A percentile compares a stretch with the other conserved stretches of the same genome.
Evolutionary conservation across 1,140 invertebrate species (phyloP).

Genomic region (Tetragonula clypearis): DNA sequence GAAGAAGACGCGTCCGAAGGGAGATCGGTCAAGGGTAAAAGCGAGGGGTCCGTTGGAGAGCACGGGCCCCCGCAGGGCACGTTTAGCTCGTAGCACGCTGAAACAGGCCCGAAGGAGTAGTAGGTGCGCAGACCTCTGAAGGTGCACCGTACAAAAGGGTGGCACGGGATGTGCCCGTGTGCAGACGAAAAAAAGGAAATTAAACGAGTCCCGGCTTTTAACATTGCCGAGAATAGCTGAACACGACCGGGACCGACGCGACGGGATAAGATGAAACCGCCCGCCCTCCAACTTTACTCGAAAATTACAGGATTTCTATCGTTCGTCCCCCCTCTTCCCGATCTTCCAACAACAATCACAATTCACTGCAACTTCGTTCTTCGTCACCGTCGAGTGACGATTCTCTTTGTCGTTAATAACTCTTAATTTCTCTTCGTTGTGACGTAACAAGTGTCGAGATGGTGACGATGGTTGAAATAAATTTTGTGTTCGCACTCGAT

Average conservation of each 20-base stretch:
- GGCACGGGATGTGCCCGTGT: constrained; percentile 16
- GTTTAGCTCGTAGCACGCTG: constrained; percentile 63
- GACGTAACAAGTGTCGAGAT: no score
- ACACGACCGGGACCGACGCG: not conserved
- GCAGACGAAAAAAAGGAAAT: constrained; percentile 46
- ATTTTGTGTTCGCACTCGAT: no score
- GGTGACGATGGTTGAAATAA: no score
- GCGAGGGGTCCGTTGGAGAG: constrained; percentile 39
- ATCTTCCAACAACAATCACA: no score
- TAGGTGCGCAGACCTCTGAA: constrained; percentile 39
- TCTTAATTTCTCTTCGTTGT: no score
- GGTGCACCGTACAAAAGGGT: constrained; percentile 40
- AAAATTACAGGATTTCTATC: constrained; percentile 9
- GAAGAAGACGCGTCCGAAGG: constrained; percentile 46
- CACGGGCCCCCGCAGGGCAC: constrained; percentile 49
- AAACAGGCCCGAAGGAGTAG: constrained; percentile 48
- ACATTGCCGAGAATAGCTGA: constrained; percentile 41
- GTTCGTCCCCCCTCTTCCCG: not conserved
- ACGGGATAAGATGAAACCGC: not conserved
- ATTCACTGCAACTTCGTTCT: not conserved
- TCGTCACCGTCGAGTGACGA: no score
- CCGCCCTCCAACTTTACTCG: not conserved
- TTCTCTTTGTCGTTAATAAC: no score
- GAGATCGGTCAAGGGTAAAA: constrained; percentile 67
- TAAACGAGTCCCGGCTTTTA: constrained; percentile 45